Percentiles rank a stretch among this genome's conserved stretches.
Conservation (phyloP, 2,888 invertebrate genomes). For the Agrochola circellaris region DNA sequence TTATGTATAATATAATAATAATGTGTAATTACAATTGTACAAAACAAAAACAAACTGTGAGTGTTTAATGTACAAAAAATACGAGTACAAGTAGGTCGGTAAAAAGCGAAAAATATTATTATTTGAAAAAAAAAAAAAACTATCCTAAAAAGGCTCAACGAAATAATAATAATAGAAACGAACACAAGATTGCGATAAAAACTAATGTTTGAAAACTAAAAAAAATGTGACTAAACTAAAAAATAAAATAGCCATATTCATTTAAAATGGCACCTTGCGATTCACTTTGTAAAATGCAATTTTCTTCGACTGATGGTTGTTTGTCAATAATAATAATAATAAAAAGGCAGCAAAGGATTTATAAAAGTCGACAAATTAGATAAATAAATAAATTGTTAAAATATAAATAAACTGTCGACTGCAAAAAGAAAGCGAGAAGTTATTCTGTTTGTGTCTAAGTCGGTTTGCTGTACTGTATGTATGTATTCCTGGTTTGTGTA, state of each 20-base stretch:
- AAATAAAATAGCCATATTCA: constrained; percentile 86
- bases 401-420: constrained; percentile 67
- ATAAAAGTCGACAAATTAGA: constrained; percentile 66
- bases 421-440: constrained; percentile 53
- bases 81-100: constrained; percentile 62
- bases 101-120: constrained; percentile 67
- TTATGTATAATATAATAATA: constrained; percentile 80
- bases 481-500: constrained; percentile 63
- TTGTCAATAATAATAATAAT: constrained; percentile 57
- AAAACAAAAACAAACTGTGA: constrained; percentile 80
- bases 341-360: constrained; percentile 59
- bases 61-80: constrained; percentile 73
- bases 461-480: constrained; percentile 60
- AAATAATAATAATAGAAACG: constrained; percentile 81
- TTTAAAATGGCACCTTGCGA: constrained; percentile 89
- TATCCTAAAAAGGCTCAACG: constrained; percentile 79
- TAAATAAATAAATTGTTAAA: constrained; percentile 59
- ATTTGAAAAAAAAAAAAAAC: constrained; percentile 67
- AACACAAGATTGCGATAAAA: constrained; percentile 85
- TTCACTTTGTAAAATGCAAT: constrained; percentile 83
- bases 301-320: constrained; percentile 68
- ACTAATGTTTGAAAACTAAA: constrained; percentile 79
- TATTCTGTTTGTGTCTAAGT: constrained; percentile 62
- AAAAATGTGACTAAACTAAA: constrained; percentile 82
- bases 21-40: constrained; percentile 84